phyloP scores from a whole-genome alignment of 2,888 invertebrate species.

The Cremastinae sp. region DNA sequence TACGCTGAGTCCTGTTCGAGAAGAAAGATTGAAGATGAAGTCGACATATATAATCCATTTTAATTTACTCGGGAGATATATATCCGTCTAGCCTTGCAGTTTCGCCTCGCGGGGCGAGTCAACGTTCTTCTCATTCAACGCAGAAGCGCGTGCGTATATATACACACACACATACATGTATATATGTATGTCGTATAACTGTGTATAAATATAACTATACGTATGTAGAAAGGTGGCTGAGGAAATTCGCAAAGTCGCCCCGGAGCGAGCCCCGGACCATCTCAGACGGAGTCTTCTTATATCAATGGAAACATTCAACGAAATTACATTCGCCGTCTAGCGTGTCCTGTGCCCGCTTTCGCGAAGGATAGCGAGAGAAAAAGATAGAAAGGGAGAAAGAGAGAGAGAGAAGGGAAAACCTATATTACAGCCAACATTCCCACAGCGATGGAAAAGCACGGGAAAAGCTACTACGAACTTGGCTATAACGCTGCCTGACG shows the following conservation, averaged over 20 bases:
- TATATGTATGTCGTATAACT: slow-evolving; percentile 1
- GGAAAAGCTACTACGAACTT: not conserved
- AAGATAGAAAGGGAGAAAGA: slow-evolving; percentile 15
- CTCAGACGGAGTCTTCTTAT: slow-evolving; percentile 72
- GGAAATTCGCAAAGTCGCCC: slow-evolving; percentile 54
- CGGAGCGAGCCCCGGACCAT: slow-evolving; percentile 57
- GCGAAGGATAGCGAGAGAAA: slow-evolving; percentile 1
- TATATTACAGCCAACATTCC: slow-evolving; percentile 28
- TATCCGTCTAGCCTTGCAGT: slow-evolving; percentile 75
- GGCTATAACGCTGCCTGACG: slow-evolving; percentile 15
- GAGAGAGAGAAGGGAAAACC: not conserved
- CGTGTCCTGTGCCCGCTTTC: slow-evolving; percentile 31
- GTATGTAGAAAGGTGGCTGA: slow-evolving; percentile 17
- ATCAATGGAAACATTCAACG: slow-evolving; percentile 75
- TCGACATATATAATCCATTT: slow-evolving; percentile 78
- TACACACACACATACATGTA: not conserved
- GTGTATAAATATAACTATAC: slow-evolving; percentile 1
- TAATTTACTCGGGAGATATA: slow-evolving; percentile 77
- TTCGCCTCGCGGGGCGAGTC: slow-evolving; percentile 60
- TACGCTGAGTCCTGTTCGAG: slow-evolving; percentile 43
- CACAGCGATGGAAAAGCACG: slow-evolving; percentile 38
- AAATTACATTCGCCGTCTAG: slow-evolving; percentile 74
- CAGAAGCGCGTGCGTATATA: not conserved
- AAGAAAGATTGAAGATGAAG: slow-evolving; percentile 74
- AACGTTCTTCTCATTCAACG: slow-evolving; percentile 31